phyloP scores from a whole-genome alignment of 2,888 invertebrate genomes.

The Cheilosia pagana region DNA sequence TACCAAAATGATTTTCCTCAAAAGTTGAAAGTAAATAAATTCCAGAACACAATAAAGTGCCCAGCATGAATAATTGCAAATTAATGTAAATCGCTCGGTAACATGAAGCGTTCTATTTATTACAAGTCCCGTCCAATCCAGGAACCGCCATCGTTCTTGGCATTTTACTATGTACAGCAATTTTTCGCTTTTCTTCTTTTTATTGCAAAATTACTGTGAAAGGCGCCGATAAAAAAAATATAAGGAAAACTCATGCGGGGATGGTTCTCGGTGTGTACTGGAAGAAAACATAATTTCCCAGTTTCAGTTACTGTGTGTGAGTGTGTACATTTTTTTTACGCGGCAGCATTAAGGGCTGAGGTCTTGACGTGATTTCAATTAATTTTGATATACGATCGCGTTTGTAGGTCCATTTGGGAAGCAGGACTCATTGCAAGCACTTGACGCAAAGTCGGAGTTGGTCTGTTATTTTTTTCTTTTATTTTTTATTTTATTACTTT shows the following conservation, averaged over 20 bases:
- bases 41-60: slow-evolving; percentile 63
- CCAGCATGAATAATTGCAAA: slow-evolving; percentile 75
- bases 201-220: slow-evolving; percentile 61
- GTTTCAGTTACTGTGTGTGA: slow-evolving; percentile 12
- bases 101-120: slow-evolving; percentile 71
- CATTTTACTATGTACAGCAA: slow-evolving; percentile 24
- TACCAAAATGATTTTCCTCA: slow-evolving; percentile 2
- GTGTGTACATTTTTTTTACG: slow-evolving; percentile 37
- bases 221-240: slow-evolving; percentile 69
- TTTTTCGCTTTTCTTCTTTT: slow-evolving; percentile 57
- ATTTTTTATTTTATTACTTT: slow-evolving; percentile 67
- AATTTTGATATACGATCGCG: slow-evolving; percentile 71
- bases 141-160: slow-evolving; percentile 10
- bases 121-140: slow-evolving; percentile 41
- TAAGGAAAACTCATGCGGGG: slow-evolving; percentile 29
- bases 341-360: slow-evolving; percentile 65
- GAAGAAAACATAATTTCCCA: slow-evolving; percentile 54
- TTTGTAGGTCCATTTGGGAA: slow-evolving; percentile 22
- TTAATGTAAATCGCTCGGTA: slow-evolving; percentile 72
- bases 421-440: slow-evolving; percentile 35
- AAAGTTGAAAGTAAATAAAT: slow-evolving; percentile 41
- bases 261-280: not conserved
- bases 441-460: slow-evolving; percentile 42
- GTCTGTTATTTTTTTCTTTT: slow-evolving; percentile 32
- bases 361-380: slow-evolving; percentile 74